Evolutionary conservation across 2,797 vertebrate genomes (phyloP), one percentile per base, ranked within the genome.

Genomic region (Clarias pachynema): DNA sequence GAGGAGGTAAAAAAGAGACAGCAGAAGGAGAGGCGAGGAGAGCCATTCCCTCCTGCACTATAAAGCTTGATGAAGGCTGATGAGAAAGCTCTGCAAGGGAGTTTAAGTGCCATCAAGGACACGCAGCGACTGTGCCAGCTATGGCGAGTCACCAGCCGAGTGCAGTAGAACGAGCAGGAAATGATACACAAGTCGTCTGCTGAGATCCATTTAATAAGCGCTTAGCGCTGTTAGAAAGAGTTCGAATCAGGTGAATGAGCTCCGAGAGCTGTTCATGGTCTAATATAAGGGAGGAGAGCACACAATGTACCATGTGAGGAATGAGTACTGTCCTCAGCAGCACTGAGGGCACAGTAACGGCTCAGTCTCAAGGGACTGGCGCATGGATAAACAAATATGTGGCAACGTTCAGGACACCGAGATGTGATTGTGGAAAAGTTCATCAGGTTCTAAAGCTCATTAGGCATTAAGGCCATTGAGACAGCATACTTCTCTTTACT

Each of bases 141-240:
- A 78, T 34, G 69, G 84, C 65, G 79, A 86, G 88, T 83, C 86
- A 85, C 83, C 86, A 82, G 85, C 83, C 81, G 85, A 66, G 74
- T 44, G 59, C 53, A 44, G 68, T 9, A 26, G 84, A 85, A 81
- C 37, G 56, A 66, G 77, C 75, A 20, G 87, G 83, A 84, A 87
- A 87, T 84, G 83, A 86, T 78, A 84, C 72, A 60, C 37, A 80
- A 83, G 86, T 82, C 86, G 72, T 88, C 86, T 83, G 84, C 81
- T 75, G 63, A 66, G 63, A 83, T 86, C 81, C 84, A 72, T 90
- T 88, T 86, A 87, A 89, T 81, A 84, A 88, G 83, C 81, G 66
- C 82, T 89, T 85, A 78, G 86, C 65, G 34, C 60, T 44, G 68
- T 74, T 80, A 66, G 62, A 75, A 63, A 85, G 83, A 68, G 85